Percentiles rank a stretch among this genome's conserved stretches.
Conservation (phyloP, 2,888 invertebrate genomes). For the Harpagoxenus sublaevis region DNA sequence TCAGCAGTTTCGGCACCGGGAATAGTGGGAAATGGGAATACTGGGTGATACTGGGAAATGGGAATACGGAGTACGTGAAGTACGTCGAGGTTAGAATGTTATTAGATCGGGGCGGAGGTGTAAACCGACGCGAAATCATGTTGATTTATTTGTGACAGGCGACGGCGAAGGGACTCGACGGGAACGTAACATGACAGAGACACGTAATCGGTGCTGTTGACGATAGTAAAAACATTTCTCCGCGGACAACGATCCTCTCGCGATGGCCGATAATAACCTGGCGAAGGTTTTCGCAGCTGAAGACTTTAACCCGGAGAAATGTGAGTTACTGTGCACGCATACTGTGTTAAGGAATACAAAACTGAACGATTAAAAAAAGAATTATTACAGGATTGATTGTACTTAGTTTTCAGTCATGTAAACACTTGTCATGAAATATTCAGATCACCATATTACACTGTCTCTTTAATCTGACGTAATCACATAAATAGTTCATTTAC, state of each 20-base stretch:
- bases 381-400: neutral
- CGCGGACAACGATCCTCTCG: constrained; percentile 23
- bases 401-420: neutral
- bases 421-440: neutral
- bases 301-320: constrained; percentile 92
- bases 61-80: too few relatives aligned
- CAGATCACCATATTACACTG: neutral
- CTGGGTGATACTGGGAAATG: too few relatives aligned
- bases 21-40: too few relatives aligned
- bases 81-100: constrained; percentile 12
- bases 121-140: constrained; percentile 32
- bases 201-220: constrained; percentile 1
- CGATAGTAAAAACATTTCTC: neutral
- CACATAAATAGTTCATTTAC: neutral
- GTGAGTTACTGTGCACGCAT: constrained; percentile 82
- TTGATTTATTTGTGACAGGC: constrained; percentile 45
- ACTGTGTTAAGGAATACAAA: neutral
- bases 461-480: neutral
- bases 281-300: constrained; percentile 89
- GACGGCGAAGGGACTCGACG: constrained; percentile 3
- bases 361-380: neutral
- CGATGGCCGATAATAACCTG: constrained; percentile 89
- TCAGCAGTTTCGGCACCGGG: too few relatives aligned
- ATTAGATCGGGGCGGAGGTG: constrained; percentile 31
- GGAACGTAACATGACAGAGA: constrained; percentile 40